A percentile compares a stretch with the other conserved stretches of the same genome.
phyloP scores from a whole-genome alignment of 2,797 vertebrate species.

The Micromesistius poutassou region DNA sequence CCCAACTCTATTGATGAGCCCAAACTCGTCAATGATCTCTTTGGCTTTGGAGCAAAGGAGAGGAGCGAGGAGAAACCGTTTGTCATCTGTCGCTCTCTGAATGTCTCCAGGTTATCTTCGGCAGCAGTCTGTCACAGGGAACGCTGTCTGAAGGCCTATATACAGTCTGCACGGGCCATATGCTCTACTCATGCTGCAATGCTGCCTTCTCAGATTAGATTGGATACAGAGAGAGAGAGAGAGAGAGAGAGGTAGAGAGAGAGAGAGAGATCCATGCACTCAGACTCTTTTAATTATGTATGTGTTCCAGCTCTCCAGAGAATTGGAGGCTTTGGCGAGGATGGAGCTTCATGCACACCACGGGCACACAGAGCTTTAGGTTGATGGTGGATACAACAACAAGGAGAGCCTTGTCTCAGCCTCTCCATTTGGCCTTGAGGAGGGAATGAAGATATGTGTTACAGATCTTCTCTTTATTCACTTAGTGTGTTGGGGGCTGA shows the following conservation, averaged over 20 bases:
- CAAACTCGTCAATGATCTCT: not conserved
- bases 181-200: not conserved
- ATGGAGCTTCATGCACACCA: conserved; percentile 46
- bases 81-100: not conserved
- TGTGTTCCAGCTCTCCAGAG: conserved; percentile 73
- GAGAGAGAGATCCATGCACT: conserved; percentile 54
- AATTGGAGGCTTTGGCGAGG: conserved; percentile 65
- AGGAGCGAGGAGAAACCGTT: not conserved
- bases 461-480: not conserved
- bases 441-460: not conserved
- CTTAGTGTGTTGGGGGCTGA: not conserved
- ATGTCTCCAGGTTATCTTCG: not conserved
- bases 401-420: conserved; percentile 59
- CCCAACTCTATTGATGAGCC: not conserved
- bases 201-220: not conserved
- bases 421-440: conserved; percentile 39
- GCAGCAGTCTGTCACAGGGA: not conserved
- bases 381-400: conserved; percentile 52
- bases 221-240: not conserved
- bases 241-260: not conserved
- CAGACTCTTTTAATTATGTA: conserved; percentile 77
- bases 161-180: not conserved
- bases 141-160: not conserved
- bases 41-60: not conserved
- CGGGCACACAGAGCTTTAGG: conserved; percentile 35